These are phyloP conservation scores for Gopherus evgoodei DNA, from an alignment of 2,113 vertebrate genomes.

Conservation along the genomic window DNA sequence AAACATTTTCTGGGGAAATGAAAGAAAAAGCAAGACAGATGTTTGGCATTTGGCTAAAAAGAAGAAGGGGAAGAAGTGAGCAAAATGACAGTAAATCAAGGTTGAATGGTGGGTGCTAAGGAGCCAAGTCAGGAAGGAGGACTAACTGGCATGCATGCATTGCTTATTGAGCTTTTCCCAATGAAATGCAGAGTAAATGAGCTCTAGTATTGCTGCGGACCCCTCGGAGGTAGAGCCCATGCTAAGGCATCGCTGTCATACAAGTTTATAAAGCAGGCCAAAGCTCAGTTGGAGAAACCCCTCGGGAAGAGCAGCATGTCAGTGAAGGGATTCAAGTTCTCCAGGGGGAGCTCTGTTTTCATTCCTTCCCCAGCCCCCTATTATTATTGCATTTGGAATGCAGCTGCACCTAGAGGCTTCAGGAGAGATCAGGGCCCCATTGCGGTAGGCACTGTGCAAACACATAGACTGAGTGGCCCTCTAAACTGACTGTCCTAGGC, in stretches of 20 bases:
- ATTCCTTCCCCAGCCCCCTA: neutral
- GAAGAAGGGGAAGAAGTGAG: neutral
- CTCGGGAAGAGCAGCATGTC: neutral
- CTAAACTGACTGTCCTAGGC: neutral
- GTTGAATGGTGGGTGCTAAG: neutral
- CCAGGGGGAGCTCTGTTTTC: neutral
- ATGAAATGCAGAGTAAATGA: neutral
- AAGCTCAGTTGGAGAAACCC: neutral
- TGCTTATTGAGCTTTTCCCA: neutral
- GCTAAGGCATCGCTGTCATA: neutral
- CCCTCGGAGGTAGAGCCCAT: neutral
- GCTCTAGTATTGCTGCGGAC: neutral
- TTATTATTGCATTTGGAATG: neutral
- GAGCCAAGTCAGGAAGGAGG: neutral
- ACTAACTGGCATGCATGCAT: neutral
- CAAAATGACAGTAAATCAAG: neutral
- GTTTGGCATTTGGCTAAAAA: neutral
- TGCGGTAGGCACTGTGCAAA: neutral
- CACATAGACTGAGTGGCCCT: neutral
- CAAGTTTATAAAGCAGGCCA: neutral
- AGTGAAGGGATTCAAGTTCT: neutral
- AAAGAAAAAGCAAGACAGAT: neutral
- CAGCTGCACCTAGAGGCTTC: neutral
- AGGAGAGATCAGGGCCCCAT: neutral
- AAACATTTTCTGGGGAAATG: accelerated